phyloP scores from a whole-genome alignment of 2,888 invertebrate genomes.

The Rhorus exstirpatorius region DNA sequence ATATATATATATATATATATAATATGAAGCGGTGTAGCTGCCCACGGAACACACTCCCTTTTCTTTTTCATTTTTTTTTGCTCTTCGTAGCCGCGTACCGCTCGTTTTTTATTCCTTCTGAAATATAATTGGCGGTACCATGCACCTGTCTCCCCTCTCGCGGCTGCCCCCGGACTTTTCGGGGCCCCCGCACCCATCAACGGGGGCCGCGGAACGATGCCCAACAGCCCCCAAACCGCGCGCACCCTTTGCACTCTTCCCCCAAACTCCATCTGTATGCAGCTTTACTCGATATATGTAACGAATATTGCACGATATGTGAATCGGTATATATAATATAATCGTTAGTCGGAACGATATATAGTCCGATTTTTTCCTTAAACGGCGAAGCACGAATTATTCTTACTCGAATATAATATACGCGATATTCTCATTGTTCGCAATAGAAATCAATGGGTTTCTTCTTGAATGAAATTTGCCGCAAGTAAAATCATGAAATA shows the following conservation, averaged over 20 bases:
- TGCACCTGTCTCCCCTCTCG: slow-evolving; percentile 84
- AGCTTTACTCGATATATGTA: neutral
- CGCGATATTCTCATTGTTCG: no score
- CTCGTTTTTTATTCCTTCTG: slow-evolving; percentile 77
- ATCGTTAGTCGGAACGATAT: no score
- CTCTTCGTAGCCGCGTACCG: slow-evolving; percentile 63
- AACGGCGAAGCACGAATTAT: no score
- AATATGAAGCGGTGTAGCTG: slow-evolving; percentile 42
- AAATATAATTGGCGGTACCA: slow-evolving; percentile 86
- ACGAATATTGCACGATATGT: no score
- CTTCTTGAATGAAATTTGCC: neutral
- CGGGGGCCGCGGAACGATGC: slow-evolving; percentile 62
- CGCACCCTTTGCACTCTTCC: slow-evolving; percentile 20
- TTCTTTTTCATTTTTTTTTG: slow-evolving; percentile 63
- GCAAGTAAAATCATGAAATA: neutral
- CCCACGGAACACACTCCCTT: slow-evolving; percentile 65
- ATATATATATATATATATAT: no score
- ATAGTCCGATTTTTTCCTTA: no score
- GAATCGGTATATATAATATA: no score
- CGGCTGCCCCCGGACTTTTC: slow-evolving; percentile 63
- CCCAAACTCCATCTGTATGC: slow-evolving; percentile 5
- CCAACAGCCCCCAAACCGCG: slow-evolving; percentile 34
- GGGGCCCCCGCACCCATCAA: slow-evolving; percentile 44
- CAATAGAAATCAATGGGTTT: no score
- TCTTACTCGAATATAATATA: no score